Percentiles rank a stretch among this genome's conserved stretches.
These are phyloP conservation scores for Tympanuchus pallidicinctus DNA, from an alignment of 2,113 vertebrate genomes.

Conservation along the genomic window DNA sequence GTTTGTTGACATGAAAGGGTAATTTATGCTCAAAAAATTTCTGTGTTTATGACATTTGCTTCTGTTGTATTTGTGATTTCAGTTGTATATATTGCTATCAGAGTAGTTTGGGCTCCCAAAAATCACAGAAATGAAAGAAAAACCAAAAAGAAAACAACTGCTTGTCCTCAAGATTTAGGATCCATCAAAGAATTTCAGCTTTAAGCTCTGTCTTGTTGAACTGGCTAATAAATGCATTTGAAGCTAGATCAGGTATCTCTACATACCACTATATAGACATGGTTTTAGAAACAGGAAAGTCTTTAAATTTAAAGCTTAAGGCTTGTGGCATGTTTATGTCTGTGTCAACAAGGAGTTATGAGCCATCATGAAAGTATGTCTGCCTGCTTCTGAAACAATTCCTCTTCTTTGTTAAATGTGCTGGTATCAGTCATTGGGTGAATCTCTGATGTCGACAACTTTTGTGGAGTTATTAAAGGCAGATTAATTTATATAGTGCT, in stretches of 20 bases:
- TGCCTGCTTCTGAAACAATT: slow-evolving; percentile 16
- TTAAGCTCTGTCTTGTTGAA: background rate
- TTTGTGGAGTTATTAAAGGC: background rate
- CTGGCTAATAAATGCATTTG: slow-evolving; percentile 2
- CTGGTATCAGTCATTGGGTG: background rate
- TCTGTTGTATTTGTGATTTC: slow-evolving; percentile 6
- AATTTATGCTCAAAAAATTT: background rate
- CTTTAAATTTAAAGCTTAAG: slow-evolving; percentile 21
- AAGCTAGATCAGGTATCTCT: background rate
- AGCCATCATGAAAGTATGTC: background rate
- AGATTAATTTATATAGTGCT: background rate
- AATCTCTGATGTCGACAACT: background rate
- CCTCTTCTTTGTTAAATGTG: slow-evolving; percentile 6
- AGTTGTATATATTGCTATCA: background rate
- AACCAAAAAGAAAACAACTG: background rate
- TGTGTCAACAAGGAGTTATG: slow-evolving; percentile 3
- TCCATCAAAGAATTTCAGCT: background rate
- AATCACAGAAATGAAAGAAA: background rate
- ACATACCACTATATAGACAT: background rate
- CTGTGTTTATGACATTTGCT: background rate
- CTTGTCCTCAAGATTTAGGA: slow-evolving; percentile 26
- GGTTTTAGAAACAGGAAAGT: background rate
- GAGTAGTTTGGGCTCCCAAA: background rate
- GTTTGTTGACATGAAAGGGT: background rate
- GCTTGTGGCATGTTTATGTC: slow-evolving; percentile 26